Percentiles rank a stretch among this genome's conserved stretches.
phyloP scores from a whole-genome alignment of 2,113 vertebrate genomes.

The Cynoglossus semilaevis region DNA sequence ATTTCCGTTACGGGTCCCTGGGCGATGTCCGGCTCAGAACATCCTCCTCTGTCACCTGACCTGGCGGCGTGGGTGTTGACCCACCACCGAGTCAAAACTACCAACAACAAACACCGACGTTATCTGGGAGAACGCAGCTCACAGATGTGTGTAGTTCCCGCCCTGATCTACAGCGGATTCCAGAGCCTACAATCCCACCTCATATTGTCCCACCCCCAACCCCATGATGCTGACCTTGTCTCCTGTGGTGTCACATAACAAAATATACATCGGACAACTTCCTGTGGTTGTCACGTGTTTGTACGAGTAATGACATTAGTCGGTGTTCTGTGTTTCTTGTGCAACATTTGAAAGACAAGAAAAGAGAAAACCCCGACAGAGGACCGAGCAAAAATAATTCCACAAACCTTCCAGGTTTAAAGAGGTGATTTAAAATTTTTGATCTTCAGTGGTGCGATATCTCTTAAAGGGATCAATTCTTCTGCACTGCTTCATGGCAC shows the following conservation, averaged over 20 bases:
- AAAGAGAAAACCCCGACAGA: constrained; percentile 39
- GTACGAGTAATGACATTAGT: constrained; percentile 73
- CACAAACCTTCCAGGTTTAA: constrained; percentile 43
- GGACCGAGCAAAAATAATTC: constrained; percentile 66
- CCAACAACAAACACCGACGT: not conserved
- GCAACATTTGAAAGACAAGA: constrained; percentile 68
- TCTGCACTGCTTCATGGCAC: constrained; percentile 80
- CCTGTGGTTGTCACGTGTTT: constrained; percentile 80
- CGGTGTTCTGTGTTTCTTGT: constrained; percentile 86
- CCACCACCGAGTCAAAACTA: no score
- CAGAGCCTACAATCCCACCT: constrained; percentile 51
- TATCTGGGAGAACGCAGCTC: no score
- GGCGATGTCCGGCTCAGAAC: no score
- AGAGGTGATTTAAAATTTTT: constrained; percentile 38
- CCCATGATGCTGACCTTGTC: constrained; percentile 37
- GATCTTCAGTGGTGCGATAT: constrained; percentile 74
- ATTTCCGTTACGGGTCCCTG: no score
- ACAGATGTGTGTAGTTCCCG: no score
- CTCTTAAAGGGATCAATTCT: constrained; percentile 64
- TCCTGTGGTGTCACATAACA: constrained; percentile 69
- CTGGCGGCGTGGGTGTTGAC: no score
- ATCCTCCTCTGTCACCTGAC: no score
- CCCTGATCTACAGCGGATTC: constrained; percentile 38
- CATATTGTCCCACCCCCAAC: no score
- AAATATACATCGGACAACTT: constrained; percentile 82